Evolutionary conservation across 2,113 vertebrate genomes (phyloP).

Genomic region (Astatoreochromis straeleni): DNA sequence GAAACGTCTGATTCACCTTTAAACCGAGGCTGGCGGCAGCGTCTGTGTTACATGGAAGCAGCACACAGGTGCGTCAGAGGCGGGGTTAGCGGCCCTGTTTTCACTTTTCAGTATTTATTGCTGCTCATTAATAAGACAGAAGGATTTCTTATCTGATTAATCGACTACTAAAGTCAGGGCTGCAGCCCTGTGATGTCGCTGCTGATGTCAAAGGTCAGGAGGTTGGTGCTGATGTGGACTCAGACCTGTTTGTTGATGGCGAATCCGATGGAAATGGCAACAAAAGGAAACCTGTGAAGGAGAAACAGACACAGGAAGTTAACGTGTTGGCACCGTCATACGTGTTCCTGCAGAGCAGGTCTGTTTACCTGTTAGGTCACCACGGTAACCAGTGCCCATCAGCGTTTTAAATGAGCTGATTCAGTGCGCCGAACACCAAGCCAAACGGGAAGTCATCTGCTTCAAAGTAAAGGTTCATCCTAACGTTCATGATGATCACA

Average conservation of each 20-base stretch:
- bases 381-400: neutral
- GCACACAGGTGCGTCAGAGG: neutral
- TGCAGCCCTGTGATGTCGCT: neutral
- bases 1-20: neutral
- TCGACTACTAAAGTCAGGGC: neutral
- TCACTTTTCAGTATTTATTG: neutral
- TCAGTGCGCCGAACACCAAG: neutral
- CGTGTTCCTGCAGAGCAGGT: neutral
- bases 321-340: neutral
- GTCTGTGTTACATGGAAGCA: neutral
- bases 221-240: neutral
- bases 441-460: too few relatives aligned
- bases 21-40: neutral
- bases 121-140: neutral
- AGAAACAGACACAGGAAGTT: neutral
- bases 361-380: neutral
- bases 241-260: constrained; percentile 85
- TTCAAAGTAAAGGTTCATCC: too few relatives aligned
- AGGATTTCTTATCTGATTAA: neutral
- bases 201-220: neutral
- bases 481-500: too few relatives aligned
- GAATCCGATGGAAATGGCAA: constrained; percentile 93
- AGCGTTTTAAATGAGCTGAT: neutral
- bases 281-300: constrained; percentile 82
- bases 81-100: neutral